Conservation (phyloP, 2,888 invertebrate genomes). For the Kuschelorhynchus macadamiae region DNA sequence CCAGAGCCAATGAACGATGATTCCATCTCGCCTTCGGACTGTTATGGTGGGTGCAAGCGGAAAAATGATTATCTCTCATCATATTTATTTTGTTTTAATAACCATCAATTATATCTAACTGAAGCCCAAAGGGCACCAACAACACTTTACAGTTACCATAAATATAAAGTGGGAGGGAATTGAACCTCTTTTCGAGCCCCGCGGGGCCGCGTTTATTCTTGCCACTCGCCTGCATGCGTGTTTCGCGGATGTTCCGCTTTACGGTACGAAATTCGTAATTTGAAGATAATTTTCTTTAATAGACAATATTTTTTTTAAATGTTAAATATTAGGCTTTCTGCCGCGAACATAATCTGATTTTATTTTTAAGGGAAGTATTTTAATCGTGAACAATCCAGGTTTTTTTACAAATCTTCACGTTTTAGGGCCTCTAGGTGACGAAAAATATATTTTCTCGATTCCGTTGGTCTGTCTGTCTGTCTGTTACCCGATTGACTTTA, state of each 20-base stretch:
- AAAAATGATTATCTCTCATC: constrained; percentile 7
- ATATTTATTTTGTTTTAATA: constrained; percentile 31
- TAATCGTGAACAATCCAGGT: too few species aligned
- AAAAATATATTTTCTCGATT: too few species aligned
- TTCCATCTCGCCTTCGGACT: not conserved
- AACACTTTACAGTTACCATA: constrained; percentile 40
- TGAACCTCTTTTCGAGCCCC: constrained; percentile 4
- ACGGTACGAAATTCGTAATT: too few species aligned
- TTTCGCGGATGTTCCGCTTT: not conserved
- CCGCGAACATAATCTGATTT: too few species aligned
- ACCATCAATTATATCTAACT: constrained; percentile 23
- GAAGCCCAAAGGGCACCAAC: constrained; percentile 28
- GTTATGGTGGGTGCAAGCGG: constrained; percentile 13
- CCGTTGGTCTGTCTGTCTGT: too few species aligned
- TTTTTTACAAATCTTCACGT: too few species aligned
- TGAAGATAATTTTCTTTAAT: too few species aligned
- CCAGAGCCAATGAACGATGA: not conserved
- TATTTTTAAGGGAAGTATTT: too few species aligned
- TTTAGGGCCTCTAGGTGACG: too few species aligned
- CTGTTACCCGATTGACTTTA: too few species aligned
- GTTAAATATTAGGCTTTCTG: too few species aligned
- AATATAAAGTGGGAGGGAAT: constrained; percentile 16
- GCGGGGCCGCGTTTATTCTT: constrained; percentile 6
- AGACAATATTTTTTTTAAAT: not conserved
- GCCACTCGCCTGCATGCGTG: not conserved